Evolutionary conservation across 1,140 invertebrate genomes (phyloP).

Genomic region (Drosophila equinoxialis): DNA sequence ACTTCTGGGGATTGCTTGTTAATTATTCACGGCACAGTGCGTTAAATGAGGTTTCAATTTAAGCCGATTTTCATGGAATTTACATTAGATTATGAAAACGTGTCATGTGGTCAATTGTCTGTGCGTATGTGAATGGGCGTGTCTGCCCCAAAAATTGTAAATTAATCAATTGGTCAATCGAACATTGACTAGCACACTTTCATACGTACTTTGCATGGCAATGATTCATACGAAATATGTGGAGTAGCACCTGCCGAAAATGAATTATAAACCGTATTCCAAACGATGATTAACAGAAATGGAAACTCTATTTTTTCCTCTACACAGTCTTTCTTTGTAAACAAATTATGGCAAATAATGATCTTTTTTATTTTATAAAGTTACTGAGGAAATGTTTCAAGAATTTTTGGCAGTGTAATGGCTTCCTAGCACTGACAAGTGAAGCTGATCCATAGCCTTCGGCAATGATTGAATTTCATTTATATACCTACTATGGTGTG

Average conservation of each 20-base stretch:
- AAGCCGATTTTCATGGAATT: slow-evolving; percentile 44
- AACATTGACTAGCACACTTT: background rate
- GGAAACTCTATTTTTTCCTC: too few species aligned
- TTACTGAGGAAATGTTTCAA: too few species aligned
- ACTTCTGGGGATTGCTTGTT: slow-evolving; percentile 17
- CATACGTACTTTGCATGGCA: background rate
- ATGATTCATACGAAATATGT: too few species aligned
- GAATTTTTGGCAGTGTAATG: background rate
- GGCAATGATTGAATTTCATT: slow-evolving; percentile 56
- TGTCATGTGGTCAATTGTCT: slow-evolving; percentile 27
- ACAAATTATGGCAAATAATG: too few species aligned
- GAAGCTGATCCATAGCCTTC: slow-evolving; percentile 40
- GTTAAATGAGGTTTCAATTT: slow-evolving; percentile 19
- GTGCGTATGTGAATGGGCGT: background rate
- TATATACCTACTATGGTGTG: slow-evolving; percentile 6
- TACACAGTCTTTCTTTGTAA: too few species aligned
- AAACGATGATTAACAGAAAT: too few species aligned
- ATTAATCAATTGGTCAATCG: background rate
- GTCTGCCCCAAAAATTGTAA: background rate
- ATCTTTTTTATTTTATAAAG: too few species aligned
- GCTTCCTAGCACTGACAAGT: background rate
- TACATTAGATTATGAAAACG: slow-evolving; percentile 13
- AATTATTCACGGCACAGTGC: slow-evolving; percentile 31
- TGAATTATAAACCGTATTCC: background rate
- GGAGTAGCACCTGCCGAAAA: background rate